Percentiles rank a stretch among this genome's conserved stretches.
Conservation (phyloP, 2,797 vertebrate genomes). For the Rhabdomys pumilio region DNA sequence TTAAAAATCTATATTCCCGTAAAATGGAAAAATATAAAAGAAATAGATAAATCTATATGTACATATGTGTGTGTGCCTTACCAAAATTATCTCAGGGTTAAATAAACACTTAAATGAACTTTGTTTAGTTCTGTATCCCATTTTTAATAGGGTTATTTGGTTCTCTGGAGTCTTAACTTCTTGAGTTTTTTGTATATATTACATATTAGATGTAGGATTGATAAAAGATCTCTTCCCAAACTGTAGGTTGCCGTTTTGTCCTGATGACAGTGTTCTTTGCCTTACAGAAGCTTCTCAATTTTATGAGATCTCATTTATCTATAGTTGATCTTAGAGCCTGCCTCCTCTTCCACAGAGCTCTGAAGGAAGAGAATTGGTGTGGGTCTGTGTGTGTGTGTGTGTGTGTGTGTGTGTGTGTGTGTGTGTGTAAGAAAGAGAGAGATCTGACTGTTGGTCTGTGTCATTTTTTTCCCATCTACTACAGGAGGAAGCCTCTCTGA, state of each 20-base stretch:
- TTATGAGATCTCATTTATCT: too few species aligned
- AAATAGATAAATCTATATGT: background rate
- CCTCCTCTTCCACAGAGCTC: background rate
- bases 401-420: background rate
- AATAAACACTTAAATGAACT: background rate
- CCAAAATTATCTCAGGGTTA: background rate
- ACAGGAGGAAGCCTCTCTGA: background rate
- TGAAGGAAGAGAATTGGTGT: background rate
- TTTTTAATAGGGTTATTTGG: too few species aligned
- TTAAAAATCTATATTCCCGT: background rate
- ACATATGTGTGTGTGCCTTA: background rate
- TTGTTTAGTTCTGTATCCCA: too few species aligned
- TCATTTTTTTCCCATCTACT: background rate
- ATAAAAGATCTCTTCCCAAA: too few species aligned
- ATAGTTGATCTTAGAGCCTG: too few species aligned
- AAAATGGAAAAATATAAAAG: background rate
- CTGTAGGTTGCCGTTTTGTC: too few species aligned
- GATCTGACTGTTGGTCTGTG: background rate
- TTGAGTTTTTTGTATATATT: too few species aligned
- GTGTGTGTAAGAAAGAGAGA: background rate
- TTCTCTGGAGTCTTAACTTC: too few species aligned
- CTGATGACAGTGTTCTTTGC: too few species aligned
- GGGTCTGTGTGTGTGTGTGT: too few species aligned
- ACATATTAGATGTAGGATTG: too few species aligned
- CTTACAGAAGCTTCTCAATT: too few species aligned